Base-by-base conservation (phyloP, 1,140 invertebrate species). In the Reticulitermes speratus region DNA sequence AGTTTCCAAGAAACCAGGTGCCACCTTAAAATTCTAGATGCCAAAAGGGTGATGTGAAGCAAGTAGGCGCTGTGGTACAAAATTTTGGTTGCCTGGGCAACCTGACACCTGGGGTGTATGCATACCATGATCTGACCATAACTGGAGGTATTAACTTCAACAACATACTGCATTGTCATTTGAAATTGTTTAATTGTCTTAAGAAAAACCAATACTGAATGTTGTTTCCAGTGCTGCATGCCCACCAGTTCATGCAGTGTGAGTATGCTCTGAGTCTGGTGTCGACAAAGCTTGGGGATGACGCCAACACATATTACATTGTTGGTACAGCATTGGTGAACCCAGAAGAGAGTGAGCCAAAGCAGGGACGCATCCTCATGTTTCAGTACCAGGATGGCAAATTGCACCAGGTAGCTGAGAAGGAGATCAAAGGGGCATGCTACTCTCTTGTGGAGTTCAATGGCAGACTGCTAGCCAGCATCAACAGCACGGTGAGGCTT, bases 381-480 rank as follows among this genome's bases (percentile, higher is more conserved):
- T 99, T 99, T 91, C 96, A 97, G 85, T 99, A 96, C 94, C 92
- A 93, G 59, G 98, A 99, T 88, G 96, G 97, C 23, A 98, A 98
- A 91, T 92, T 99, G 14, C 94, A 93, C 0, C 96, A 97, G 90
- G 94, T 99, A 3, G 96, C 96, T 0, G 99, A 99, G 89, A 99
- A 99, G 89, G 98, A 99, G 91, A 97, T 98, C 83, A 98, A 98
- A 91, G 98, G 98, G 48, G 96, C 96, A 14, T 98, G 97, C 88
- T 99, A 98, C 91, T 96, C 96, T 2, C 89, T 98, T n/a, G 94
- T 96, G 0, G 96, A 97, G 89, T 98, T 99, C 89, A 98, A 99
- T 91, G 97, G 97, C 3, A 99, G 99, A 92, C 93, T 99, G 19
- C 91, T 99, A 59, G 98, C 98, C 0, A 95, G 96, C 88, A 98